A percentile compares a stretch with the other conserved stretches of the same genome.
These are phyloP conservation scores for Centrocercus urophasianus DNA, from an alignment of 2,113 vertebrate genomes.

Conservation along the genomic window DNA sequence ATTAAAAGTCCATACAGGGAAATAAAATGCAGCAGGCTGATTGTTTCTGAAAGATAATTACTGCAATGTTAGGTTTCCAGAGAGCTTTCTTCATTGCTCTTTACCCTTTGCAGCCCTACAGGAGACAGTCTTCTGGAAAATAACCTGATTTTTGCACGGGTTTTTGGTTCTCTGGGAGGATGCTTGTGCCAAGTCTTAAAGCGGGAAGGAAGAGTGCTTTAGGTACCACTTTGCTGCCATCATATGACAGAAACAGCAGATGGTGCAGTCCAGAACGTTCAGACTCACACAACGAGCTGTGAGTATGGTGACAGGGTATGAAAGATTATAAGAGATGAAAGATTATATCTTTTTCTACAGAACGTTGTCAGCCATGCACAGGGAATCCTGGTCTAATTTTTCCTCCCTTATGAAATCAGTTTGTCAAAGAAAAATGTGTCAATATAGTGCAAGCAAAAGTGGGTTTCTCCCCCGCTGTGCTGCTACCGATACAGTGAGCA, in stretches of 20 bases:
- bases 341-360: not conserved
- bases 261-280: fast-evolving
- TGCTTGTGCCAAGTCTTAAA: not conserved
- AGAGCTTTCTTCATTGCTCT: not conserved
- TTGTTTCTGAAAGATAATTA: not conserved
- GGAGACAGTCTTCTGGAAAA: not conserved
- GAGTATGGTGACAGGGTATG: not conserved
- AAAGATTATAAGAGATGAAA: not conserved
- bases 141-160: not conserved
- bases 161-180: not conserved
- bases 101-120: not conserved
- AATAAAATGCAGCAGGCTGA: not conserved
- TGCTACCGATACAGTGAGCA: not conserved
- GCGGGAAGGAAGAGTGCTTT: not conserved
- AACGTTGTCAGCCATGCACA: not conserved
- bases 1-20: not conserved
- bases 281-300: not conserved
- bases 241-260: not conserved
- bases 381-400: not conserved
- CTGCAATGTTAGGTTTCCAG: not conserved
- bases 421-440: not conserved
- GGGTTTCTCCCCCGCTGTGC: not conserved
- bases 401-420: not conserved
- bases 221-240: not conserved
- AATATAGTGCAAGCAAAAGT: not conserved